These are phyloP conservation scores for Ceratotherium simum DNA, from an alignment of 2,113 vertebrate genomes.

Conservation along the genomic window DNA sequence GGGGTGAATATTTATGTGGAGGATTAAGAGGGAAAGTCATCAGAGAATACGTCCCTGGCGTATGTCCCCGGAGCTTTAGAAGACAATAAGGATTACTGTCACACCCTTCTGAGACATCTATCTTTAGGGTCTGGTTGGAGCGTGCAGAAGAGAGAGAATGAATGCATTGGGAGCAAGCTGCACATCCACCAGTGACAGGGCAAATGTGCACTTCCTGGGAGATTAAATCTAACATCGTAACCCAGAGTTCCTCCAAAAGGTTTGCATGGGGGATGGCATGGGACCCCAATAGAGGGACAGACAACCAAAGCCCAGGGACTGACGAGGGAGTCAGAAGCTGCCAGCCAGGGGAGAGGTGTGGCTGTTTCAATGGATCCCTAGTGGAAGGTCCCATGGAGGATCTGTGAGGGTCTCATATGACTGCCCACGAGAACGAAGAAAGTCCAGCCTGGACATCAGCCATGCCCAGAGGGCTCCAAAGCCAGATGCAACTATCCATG, in stretches of 20 bases:
- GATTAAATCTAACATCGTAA: neutral
- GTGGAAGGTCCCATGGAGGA: neutral
- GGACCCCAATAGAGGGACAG: too few species aligned
- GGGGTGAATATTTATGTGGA: neutral
- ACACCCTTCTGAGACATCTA: neutral
- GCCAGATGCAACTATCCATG: neutral
- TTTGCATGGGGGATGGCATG: accelerated
- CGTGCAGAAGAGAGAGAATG: neutral
- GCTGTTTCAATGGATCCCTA: too few species aligned
- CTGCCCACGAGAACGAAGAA: neutral
- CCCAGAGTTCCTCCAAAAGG: neutral
- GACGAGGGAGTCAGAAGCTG: neutral
- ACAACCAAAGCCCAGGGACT: neutral
- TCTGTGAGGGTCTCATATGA: neutral
- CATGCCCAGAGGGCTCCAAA: neutral
- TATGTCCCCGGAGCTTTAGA: neutral
- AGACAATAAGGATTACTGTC: neutral
- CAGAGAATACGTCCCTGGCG: neutral
- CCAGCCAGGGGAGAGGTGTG: neutral
- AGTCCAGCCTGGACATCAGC: neutral
- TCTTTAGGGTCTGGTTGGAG: neutral
- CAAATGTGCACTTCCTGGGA: too few species aligned
- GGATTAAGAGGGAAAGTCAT: neutral
- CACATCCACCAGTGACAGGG: neutral
- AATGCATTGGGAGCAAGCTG: neutral